phyloP scores from a whole-genome alignment of 2,888 invertebrate species.

The Stenurella melanura region DNA sequence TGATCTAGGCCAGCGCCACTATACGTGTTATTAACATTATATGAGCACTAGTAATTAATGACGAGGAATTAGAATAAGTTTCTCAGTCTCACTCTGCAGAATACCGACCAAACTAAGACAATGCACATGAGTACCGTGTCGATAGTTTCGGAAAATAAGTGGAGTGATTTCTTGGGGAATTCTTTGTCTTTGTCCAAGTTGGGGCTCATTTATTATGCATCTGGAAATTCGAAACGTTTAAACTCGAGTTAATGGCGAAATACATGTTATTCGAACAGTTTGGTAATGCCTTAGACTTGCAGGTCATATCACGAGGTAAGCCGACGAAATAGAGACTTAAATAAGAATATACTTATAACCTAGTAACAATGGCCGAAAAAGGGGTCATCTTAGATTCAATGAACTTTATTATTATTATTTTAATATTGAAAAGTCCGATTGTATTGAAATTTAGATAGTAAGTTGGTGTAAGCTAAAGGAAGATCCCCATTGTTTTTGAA shows the following conservation, averaged over 20 bases:
- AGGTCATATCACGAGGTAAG: neutral
- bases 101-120: conserved; percentile 47
- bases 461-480: too few relatives aligned
- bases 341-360: too few relatives aligned
- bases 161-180: conserved; percentile 42
- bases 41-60: conserved; percentile 14
- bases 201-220: conserved; percentile 21
- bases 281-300: neutral
- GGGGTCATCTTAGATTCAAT: too few relatives aligned
- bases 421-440: too few relatives aligned
- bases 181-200: conserved; percentile 44
- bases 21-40: conserved; percentile 33
- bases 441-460: too few relatives aligned
- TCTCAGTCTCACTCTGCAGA: conserved; percentile 41
- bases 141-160: conserved; percentile 45
- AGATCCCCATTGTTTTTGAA: too few relatives aligned
- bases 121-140: conserved; percentile 46
- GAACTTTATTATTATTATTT: too few relatives aligned
- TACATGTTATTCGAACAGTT: neutral
- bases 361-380: too few relatives aligned
- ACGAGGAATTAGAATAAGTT: conserved; percentile 18
- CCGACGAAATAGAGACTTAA: neutral
- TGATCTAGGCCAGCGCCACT: conserved; percentile 50
- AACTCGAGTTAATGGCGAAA: neutral
- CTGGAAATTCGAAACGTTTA: conserved; percentile 35